A percentile compares a stretch with the other conserved stretches of the same genome.
phyloP scores from a whole-genome alignment of 2,888 invertebrate species.

The Xestoiulus laeticollis region DNA sequence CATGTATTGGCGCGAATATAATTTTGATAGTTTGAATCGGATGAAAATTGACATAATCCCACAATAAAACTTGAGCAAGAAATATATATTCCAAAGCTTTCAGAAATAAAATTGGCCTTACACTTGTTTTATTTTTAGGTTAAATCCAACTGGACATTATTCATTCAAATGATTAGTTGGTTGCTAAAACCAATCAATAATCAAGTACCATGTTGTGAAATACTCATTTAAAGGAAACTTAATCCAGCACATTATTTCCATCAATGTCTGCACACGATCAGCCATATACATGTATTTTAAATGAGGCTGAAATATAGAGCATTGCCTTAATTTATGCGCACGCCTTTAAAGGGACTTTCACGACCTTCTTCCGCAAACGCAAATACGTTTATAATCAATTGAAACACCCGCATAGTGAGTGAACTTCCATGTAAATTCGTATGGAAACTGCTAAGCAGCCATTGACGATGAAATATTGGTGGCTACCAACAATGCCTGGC shows the following conservation, averaged over 20 bases:
- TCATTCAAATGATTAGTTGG: too few species aligned
- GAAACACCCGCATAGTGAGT: background rate
- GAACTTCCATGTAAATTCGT: background rate
- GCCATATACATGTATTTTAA: background rate
- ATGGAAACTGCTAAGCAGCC: background rate
- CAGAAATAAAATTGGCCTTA: background rate
- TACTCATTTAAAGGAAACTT: background rate
- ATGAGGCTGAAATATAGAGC: background rate
- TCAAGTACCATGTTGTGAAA: background rate
- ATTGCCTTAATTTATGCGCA: background rate
- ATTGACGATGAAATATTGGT: background rate
- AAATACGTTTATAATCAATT: background rate
- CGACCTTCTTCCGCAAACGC: background rate
- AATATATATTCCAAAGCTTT: background rate
- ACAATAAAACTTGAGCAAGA: background rate
- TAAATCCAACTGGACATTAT: too few species aligned
- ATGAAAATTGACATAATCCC: too few species aligned
- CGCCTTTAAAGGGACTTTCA: background rate
- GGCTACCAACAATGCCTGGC: conserved; percentile 23
- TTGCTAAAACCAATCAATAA: background rate
- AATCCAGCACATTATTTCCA: background rate
- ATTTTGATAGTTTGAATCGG: too few species aligned
- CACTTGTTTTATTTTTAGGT: background rate
- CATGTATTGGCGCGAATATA: too few species aligned
- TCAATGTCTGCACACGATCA: background rate